A percentile compares a stretch with the other conserved stretches of the same genome.
Evolutionary conservation across 1,140 invertebrate species (phyloP).

Genomic region (Oedothorax gibbosus): DNA sequence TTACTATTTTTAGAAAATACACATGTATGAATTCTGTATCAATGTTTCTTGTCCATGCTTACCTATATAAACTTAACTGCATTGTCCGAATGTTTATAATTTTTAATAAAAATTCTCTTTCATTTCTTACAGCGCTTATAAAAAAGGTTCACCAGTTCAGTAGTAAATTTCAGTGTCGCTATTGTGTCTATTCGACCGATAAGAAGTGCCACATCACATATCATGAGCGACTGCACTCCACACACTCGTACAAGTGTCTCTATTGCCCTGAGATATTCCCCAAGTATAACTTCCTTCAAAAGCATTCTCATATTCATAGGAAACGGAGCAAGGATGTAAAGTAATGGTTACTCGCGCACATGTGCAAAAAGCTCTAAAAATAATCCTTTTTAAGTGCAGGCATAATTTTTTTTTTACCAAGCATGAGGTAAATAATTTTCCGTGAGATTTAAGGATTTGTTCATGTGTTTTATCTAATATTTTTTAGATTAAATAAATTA

Average conservation of each 20-base stretch:
- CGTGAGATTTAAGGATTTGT: too few species aligned
- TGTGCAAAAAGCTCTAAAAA: too few species aligned
- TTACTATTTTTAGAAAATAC: too few species aligned
- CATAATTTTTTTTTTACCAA: too few species aligned
- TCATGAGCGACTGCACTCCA: conserved; percentile 46
- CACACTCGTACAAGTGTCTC: conserved; percentile 39
- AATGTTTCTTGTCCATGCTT: too few species aligned
- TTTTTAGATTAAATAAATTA: too few species aligned
- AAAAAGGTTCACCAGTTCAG: neutral
- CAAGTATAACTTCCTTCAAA: conserved; percentile 44
- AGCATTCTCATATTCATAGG: conserved; percentile 27
- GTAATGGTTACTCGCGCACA: too few species aligned
- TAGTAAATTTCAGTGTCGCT: conserved; percentile 40
- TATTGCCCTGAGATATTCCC: conserved; percentile 53
- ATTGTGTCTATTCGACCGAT: conserved; percentile 44
- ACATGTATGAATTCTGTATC: too few species aligned
- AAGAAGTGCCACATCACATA: conserved; percentile 57
- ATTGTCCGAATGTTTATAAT: neutral
- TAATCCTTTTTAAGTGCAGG: too few species aligned
- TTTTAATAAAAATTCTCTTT: neutral
- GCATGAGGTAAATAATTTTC: too few species aligned
- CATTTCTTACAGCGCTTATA: neutral
- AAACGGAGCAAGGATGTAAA: neutral
- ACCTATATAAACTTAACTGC: too few species aligned
- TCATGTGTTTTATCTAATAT: too few species aligned